Base-by-base conservation (phyloP, 2,888 invertebrate species). In the Amphipyra tragopoginis region DNA sequence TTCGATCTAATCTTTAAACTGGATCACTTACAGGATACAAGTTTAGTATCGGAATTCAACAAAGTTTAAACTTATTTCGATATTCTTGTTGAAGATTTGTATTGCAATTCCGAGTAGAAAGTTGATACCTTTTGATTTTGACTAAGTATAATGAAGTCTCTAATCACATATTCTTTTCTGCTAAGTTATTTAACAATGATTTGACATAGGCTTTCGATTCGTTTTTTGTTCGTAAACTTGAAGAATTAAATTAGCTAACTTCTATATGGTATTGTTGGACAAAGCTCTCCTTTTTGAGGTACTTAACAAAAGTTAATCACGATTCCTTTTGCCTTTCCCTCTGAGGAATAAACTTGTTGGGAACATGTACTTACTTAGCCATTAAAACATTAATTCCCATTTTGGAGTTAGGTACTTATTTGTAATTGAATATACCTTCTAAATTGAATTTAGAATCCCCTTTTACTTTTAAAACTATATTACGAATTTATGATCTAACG, bases 231-330 rank as follows among this genome's bases (percentile, higher is more conserved):
- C 13, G 13, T 36, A 57, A 76, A 76, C 58, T 72, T 53, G 5
- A 14, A 39, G 50, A 65, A 72, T 60, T 34, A 55, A 65, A 42
- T 67, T 60, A 60, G 14, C 14, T 11, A 67, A 74, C 50, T 69
- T 74, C 14, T 56, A 1, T 33, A 54, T 50, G 53, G 54, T 68
- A 68, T 56, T 63, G 62, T 61, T 44, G 47, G 33, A 58, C 49
- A 39, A 61, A 64, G 45, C 33, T 11, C 15, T 43, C 45, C 54
- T 58, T 71, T 58, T 43, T 50, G 33, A 64, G 44, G 44, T 53
- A 56, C 57, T 69, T 53, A 47, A 47, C 52, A 49, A 57, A 77
- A 74, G 53, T 66, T 67, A 67, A 72, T 66, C 43, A 65, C 53
- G 21, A 47, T 65, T 63, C 50, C 39, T 50, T 66, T 65, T 14